A percentile compares a stretch with the other conserved stretches of the same genome.
These are phyloP conservation scores for Sturnira hondurensis DNA, from an alignment of 2,113 vertebrate species.

Conservation along the genomic window DNA sequence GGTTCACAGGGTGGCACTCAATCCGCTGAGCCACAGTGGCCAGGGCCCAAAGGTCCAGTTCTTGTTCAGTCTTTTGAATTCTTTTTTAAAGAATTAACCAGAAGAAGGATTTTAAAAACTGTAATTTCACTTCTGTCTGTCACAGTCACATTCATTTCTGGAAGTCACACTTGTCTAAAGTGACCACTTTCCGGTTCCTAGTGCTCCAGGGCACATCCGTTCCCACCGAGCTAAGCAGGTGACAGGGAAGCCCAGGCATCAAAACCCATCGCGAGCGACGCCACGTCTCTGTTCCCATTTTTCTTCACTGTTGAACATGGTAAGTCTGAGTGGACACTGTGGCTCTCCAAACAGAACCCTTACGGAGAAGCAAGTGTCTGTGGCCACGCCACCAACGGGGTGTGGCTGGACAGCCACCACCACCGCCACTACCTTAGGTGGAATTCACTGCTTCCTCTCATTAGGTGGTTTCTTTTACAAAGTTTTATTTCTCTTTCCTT, in stretches of 20 bases:
- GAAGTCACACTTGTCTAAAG: background rate
- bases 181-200: background rate
- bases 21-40: too few relatives aligned
- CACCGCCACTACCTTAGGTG: background rate
- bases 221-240: fast-evolving
- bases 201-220: background rate
- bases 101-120: background rate
- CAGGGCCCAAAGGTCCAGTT: background rate
- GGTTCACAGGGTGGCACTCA: too few relatives aligned
- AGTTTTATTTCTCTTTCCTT: background rate
- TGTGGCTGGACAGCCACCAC: fast-evolving
- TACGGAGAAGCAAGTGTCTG: background rate
- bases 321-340: fast-evolving
- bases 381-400: fast-evolving
- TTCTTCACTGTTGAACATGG: background rate
- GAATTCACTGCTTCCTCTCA: background rate
- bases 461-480: background rate
- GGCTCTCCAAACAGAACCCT: background rate
- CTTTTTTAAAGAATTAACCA: background rate
- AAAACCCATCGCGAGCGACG: fast-evolving
- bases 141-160: background rate
- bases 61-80: background rate
- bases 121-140: background rate
- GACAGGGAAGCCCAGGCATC: background rate
- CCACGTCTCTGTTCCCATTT: background rate